Evolutionary conservation across 2,888 invertebrate species (phyloP).

Genomic region (Eudemis profundana): DNA sequence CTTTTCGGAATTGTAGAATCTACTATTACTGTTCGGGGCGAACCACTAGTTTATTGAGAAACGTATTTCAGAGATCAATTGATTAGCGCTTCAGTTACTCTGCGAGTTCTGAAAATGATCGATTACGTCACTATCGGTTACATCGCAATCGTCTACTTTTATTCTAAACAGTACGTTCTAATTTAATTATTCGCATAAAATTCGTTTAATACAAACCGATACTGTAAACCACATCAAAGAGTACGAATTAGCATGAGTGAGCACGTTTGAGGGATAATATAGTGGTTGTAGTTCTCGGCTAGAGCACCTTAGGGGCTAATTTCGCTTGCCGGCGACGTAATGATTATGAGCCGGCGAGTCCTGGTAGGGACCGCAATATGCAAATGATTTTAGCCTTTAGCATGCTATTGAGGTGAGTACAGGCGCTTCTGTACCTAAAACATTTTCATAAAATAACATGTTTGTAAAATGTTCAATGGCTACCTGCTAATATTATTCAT

Average conservation of each 20-base stretch:
- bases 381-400: conserved; percentile 82
- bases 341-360: conserved; percentile 74
- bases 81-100: neutral
- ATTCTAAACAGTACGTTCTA: conserved; percentile 4
- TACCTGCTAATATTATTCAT: conserved; percentile 36
- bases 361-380: conserved; percentile 76
- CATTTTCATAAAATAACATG: conserved; percentile 54
- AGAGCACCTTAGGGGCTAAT: conserved; percentile 83
- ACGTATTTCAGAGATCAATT: no score
- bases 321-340: conserved; percentile 72
- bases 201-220: conserved; percentile 40
- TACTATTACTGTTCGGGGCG: no score
- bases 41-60: no score
- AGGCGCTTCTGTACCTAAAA: conserved; percentile 58
- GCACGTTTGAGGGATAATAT: conserved; percentile 80
- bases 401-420: conserved; percentile 54
- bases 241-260: conserved; percentile 78
- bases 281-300: conserved; percentile 74
- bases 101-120: neutral
- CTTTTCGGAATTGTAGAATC: no score
- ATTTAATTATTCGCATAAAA: conserved; percentile 39
- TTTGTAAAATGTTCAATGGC: conserved; percentile 38
- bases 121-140: neutral
- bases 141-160: neutral
- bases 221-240: conserved; percentile 78